Evolutionary conservation across 2,797 vertebrate species (phyloP), one percentile per base, ranked within the genome.

Genomic region (Gymnoscopelus braueri): DNA sequence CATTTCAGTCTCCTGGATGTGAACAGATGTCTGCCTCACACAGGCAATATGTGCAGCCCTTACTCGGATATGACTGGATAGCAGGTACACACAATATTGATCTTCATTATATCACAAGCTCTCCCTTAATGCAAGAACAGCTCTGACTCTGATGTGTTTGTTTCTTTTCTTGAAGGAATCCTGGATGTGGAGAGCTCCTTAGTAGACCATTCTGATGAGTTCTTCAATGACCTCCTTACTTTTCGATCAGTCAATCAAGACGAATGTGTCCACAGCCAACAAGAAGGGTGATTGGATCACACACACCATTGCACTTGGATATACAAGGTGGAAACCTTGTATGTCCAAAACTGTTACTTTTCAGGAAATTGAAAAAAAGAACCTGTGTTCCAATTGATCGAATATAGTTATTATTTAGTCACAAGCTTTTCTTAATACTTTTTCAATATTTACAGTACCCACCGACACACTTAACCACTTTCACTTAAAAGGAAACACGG

Each of bases 51-150:
- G 8, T 88, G 39, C 76, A 2, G 59, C 95, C 96, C 2, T 91
- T 96, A 65, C 92, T 98, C 60, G 96, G 96, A 63, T 97, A 97
- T 32, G 96, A 98, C 75, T 98, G 96, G 96, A 96, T 97, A 73
- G 96, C 96, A 94, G 97, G 97, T 96, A 79, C 0, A 54, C 32
- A 1, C 2, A 12, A 63, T 57, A 4, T 54, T 52, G 2, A 6
- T 52, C 53, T 47, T 26, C 71, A 32, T 67, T 59, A 1, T 39
- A 5, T 48, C 0, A 50, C 58, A 63, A 15, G 48, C 10, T 58
- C 14, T 55, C 9, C 32, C 6, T 12, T 29, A 26, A 50, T 1
- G 12, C 52, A 0, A 63, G 53, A 59, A 70, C n/a, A 39, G 2
- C 3, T 26, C 39, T 44, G 39, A 6, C 11, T 57, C 5, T 32